Evolutionary conservation across 1,140 invertebrate genomes (phyloP).

Genomic region (Bombus ignitus): DNA sequence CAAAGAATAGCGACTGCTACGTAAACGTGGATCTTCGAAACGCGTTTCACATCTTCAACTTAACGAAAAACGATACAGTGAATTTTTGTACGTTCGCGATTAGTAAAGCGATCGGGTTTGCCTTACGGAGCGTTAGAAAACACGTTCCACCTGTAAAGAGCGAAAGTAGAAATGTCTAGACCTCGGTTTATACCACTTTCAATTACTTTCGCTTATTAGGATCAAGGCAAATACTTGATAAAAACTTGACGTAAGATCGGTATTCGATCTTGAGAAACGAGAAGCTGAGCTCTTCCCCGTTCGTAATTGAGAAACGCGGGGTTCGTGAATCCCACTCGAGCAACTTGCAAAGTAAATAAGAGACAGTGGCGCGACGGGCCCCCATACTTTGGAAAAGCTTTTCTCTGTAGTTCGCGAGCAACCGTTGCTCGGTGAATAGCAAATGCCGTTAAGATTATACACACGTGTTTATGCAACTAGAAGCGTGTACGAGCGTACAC

Average conservation of each 20-base stretch:
- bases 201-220: background rate
- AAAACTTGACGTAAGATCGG: background rate
- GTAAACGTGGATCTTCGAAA: too few species aligned
- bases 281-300: too few species aligned
- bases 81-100: too few species aligned
- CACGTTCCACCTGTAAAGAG: too few species aligned
- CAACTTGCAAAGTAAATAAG: constrained; percentile 34
- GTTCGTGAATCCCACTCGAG: background rate
- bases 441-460: background rate
- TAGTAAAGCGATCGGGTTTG: too few species aligned
- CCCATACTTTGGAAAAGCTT: constrained; percentile 37
- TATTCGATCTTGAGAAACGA: background rate
- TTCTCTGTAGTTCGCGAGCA: constrained; percentile 35
- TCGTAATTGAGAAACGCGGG: constrained; percentile 15
- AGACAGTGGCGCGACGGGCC: background rate
- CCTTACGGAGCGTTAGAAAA: too few species aligned
- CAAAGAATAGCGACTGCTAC: background rate
- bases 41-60: too few species aligned
- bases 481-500: background rate
- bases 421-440: constrained; percentile 34
- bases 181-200: background rate
- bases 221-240: background rate
- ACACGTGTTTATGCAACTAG: background rate
- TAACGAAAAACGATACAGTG: too few species aligned
- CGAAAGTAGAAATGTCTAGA: too few species aligned